A percentile compares a stretch with the other conserved stretches of the same genome.
Conservation (phyloP, 2,113 vertebrate genomes). For the Oncorhynchus gorbuscha region DNA sequence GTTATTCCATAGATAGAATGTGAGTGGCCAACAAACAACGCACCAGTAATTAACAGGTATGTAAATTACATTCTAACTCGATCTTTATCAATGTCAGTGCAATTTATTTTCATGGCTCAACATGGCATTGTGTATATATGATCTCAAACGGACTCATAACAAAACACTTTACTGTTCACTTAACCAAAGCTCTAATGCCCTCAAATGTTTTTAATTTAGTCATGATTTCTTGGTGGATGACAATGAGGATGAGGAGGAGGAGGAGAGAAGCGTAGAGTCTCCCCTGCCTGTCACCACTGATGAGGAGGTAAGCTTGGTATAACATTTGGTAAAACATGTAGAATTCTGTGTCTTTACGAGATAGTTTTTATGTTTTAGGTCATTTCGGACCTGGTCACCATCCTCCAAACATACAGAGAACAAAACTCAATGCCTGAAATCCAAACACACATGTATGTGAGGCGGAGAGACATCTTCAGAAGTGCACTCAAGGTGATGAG, state of each 20-base stretch:
- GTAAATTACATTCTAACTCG: background rate
- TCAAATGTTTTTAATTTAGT: constrained; percentile 11
- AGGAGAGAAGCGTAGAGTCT: background rate
- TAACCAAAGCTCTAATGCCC: background rate
- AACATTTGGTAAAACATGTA: background rate
- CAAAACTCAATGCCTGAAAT: background rate
- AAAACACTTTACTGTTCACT: background rate
- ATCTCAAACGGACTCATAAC: no score
- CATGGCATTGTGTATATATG: no score
- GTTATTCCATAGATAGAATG: constrained; percentile 28
- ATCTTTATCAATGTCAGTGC: no score
- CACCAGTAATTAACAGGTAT: constrained; percentile 24
- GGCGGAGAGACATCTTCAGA: constrained; percentile 38
- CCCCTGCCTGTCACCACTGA: background rate
- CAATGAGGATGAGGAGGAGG: background rate
- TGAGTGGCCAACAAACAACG: background rate
- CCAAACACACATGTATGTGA: constrained; percentile 26
- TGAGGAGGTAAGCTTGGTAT: constrained; percentile 24
- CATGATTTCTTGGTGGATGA: constrained; percentile 7
- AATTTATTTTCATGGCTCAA: no score
- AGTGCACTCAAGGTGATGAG: constrained; percentile 32
- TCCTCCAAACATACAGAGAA: constrained; percentile 1
- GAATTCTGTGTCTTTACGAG: background rate
- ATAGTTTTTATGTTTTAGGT: background rate
- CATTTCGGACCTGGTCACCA: background rate